phyloP scores from a whole-genome alignment of 30 jellyfish, hydroid and myxozoan species.

The Mastigias papua region DNA sequence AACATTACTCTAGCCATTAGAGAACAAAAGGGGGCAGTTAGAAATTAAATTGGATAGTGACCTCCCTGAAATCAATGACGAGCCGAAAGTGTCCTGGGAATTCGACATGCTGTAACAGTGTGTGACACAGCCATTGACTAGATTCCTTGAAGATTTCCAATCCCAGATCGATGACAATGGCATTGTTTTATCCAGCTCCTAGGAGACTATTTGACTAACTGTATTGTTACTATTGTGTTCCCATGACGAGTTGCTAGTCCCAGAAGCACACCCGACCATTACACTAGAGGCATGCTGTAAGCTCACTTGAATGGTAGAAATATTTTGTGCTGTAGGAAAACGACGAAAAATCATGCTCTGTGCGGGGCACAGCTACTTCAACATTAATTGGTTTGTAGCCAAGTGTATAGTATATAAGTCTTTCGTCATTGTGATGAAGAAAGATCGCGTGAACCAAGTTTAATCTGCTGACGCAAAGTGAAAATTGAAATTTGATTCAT shows the following conservation, averaged over 20 bases:
- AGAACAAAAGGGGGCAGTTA: constrained; percentile 33
- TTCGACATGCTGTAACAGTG: neutral
- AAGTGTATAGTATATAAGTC: too few species aligned
- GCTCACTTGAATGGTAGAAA: too few species aligned
- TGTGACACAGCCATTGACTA: neutral
- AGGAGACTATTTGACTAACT: neutral
- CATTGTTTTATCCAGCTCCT: neutral
- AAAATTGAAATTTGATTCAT: too few species aligned
- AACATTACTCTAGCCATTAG: constrained; percentile 31
- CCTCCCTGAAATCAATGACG: constrained; percentile 24
- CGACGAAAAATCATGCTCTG: too few species aligned
- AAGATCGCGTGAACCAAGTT: too few species aligned
- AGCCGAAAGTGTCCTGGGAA: constrained; percentile 14
- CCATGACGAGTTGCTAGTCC: neutral
- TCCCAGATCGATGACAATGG: neutral
- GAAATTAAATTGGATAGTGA: constrained; percentile 20
- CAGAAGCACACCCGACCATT: neutral
- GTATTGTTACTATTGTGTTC: neutral
- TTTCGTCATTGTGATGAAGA: too few species aligned
- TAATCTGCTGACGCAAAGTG: too few species aligned
- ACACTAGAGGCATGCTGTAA: too few species aligned
- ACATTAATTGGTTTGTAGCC: too few species aligned
- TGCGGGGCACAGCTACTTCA: too few species aligned
- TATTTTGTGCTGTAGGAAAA: too few species aligned
- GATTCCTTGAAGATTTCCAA: neutral